A percentile compares a stretch with the other conserved stretches of the same genome.
These are phyloP conservation scores for Acomys russatus DNA, from an alignment of 2,797 vertebrate genomes.

Conservation along the genomic window DNA sequence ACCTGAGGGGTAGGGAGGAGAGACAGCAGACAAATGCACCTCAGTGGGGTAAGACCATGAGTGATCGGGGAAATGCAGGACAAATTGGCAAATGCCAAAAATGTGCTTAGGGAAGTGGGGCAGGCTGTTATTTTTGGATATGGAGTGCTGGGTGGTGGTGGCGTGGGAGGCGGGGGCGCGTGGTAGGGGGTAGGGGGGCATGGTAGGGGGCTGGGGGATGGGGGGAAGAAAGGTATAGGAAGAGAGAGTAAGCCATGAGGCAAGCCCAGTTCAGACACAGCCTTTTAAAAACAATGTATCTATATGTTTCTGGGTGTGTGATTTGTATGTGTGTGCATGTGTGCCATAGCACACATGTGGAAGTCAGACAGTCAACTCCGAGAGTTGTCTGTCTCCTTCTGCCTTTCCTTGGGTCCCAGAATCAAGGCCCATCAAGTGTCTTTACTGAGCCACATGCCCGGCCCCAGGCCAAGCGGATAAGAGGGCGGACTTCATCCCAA, in stretches of 20 bases:
- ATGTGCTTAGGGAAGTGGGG: slow-evolving; percentile 4
- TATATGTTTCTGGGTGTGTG: background rate
- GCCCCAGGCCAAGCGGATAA: background rate
- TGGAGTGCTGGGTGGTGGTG: background rate
- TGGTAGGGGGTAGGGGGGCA: too few species aligned
- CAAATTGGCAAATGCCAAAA: background rate
- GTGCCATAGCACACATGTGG: background rate
- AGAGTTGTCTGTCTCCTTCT: background rate
- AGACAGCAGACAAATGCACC: background rate
- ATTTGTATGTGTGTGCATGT: background rate
- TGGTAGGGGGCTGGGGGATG: too few species aligned
- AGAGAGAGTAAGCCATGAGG: background rate
- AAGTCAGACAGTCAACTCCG: background rate
- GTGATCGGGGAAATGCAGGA: background rate
- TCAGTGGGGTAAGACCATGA: background rate
- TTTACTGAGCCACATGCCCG: background rate
- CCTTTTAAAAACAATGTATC: background rate
- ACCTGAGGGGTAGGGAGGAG: background rate
- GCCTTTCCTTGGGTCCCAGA: background rate
- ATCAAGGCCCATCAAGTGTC: background rate
- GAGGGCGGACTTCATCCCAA: background rate
- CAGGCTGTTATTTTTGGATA: slow-evolving; percentile 38
- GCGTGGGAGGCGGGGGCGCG: too few species aligned
- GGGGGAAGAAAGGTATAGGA: background rate
- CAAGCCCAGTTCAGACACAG: background rate